Conservation (phyloP, 2,888 invertebrate species). For the Cyclophora punctaria region DNA sequence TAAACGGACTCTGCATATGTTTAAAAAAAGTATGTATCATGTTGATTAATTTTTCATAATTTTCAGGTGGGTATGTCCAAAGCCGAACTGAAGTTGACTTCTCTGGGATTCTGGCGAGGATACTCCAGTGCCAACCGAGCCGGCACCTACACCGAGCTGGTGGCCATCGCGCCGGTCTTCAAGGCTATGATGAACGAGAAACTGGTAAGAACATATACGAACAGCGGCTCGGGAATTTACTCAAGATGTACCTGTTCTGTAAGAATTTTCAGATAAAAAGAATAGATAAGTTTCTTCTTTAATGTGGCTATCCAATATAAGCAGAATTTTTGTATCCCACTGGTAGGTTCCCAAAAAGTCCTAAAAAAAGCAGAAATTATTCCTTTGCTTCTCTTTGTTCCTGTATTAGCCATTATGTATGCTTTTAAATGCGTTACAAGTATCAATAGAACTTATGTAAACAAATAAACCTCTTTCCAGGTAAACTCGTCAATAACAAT, state of each 20-base stretch:
- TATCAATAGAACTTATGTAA: too few relatives aligned
- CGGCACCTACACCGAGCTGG: conserved; percentile 83
- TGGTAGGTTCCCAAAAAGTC: too few relatives aligned
- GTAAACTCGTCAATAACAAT: conserved; percentile 75
- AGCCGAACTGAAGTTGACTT: conserved; percentile 75
- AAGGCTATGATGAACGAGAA: conserved; percentile 83
- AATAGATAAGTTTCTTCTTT: neutral
- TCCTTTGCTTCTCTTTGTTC: too few relatives aligned
- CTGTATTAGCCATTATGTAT: too few relatives aligned
- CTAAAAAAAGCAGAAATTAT: too few relatives aligned
- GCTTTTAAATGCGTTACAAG: too few relatives aligned
- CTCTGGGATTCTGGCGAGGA: conserved; percentile 83
- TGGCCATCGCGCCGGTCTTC: conserved; percentile 84
- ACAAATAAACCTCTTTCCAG: conserved; percentile 36
- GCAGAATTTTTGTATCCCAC: too few relatives aligned
- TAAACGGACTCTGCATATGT: too few relatives aligned
- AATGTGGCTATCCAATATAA: too few relatives aligned
- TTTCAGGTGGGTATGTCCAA: conserved; percentile 77
- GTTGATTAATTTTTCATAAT: too few relatives aligned
- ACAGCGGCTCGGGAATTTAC: too few relatives aligned
- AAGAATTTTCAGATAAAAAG: neutral
- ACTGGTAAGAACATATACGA: conserved; percentile 62
- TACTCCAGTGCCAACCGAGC: conserved; percentile 88
- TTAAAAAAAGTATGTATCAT: too few relatives aligned
- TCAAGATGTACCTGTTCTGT: neutral